A percentile compares a stretch with the other conserved stretches of the same genome.
These are phyloP conservation scores for Takifugu rubripes DNA, from an alignment of 2,797 vertebrate genomes.

Conservation along the genomic window DNA sequence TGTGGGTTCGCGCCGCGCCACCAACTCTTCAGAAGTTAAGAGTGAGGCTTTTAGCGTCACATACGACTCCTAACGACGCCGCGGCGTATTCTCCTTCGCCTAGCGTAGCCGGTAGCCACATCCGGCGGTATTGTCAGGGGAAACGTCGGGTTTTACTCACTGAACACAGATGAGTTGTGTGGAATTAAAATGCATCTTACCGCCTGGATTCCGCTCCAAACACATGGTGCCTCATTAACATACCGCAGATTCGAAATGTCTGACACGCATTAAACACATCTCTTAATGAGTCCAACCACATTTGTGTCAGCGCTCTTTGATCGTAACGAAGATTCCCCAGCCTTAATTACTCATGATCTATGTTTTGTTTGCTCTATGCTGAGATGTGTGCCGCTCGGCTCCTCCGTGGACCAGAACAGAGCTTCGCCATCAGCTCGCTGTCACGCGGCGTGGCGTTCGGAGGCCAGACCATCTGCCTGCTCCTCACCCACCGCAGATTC, in stretches of 20 bases:
- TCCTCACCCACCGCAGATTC: slow-evolving; percentile 29
- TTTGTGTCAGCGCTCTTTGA: slow-evolving; percentile 62
- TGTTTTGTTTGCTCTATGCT: slow-evolving; percentile 34
- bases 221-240: slow-evolving; percentile 47
- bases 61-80: too few relatives aligned
- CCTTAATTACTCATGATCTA: slow-evolving; percentile 66
- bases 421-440: slow-evolving; percentile 23
- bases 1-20: too few relatives aligned
- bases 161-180: slow-evolving; percentile 2
- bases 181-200: slow-evolving; percentile 8
- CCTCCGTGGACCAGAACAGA: slow-evolving; percentile 22
- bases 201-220: slow-evolving; percentile 15
- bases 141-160: slow-evolving; percentile 10
- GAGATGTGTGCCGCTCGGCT: slow-evolving; percentile 17
- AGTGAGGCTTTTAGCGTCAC: too few relatives aligned
- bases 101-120: not conserved
- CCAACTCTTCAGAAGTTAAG: too few relatives aligned
- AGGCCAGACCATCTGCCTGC: slow-evolving; percentile 41
- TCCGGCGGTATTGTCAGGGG: not conserved
- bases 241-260: slow-evolving; percentile 43
- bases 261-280: slow-evolving; percentile 74
- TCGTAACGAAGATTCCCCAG: slow-evolving; percentile 61
- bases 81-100: too few relatives aligned
- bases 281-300: slow-evolving; percentile 63
- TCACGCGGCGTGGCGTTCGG: slow-evolving; percentile 26